Evolutionary conservation across 2,888 invertebrate species (phyloP).

Genomic region (Spisula subtruncata): DNA sequence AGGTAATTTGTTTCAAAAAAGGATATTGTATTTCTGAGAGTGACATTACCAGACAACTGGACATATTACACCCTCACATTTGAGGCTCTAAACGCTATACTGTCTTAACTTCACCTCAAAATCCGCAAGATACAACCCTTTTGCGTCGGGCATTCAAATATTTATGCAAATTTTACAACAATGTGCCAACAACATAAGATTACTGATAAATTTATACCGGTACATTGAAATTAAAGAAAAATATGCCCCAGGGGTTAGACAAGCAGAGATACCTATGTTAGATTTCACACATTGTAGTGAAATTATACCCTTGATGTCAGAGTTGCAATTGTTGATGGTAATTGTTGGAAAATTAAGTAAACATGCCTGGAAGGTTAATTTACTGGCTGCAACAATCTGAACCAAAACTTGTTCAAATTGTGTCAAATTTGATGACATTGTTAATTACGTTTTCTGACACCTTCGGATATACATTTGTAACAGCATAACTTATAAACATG

Average conservation of each 20-base stretch:
- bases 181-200: conserved; percentile 16
- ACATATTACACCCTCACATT: conserved; percentile 7
- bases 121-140: too few species aligned
- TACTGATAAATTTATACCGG: not conserved
- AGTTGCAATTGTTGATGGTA: conserved; percentile 25
- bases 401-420: conserved; percentile 11
- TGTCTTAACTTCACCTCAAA: too few species aligned
- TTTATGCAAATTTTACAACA: not conserved
- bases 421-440: not conserved
- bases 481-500: too few species aligned
- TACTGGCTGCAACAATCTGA: not conserved
- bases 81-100: too few species aligned
- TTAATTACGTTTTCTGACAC: not conserved
- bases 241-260: conserved; percentile 4
- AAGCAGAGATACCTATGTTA: not conserved
- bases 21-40: not conserved
- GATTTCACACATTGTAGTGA: not conserved
- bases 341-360: conserved; percentile 17
- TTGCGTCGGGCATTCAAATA: too few species aligned
- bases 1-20: not conserved
- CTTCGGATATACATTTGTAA: not conserved
- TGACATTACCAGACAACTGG: not conserved
- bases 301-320: conserved; percentile 27
- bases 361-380: conserved; percentile 15
- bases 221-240: conserved; percentile 11